Evolutionary conservation across 53 echinoderm and acorn worm species (phyloP).

Genomic region (Henricia sp.): DNA sequence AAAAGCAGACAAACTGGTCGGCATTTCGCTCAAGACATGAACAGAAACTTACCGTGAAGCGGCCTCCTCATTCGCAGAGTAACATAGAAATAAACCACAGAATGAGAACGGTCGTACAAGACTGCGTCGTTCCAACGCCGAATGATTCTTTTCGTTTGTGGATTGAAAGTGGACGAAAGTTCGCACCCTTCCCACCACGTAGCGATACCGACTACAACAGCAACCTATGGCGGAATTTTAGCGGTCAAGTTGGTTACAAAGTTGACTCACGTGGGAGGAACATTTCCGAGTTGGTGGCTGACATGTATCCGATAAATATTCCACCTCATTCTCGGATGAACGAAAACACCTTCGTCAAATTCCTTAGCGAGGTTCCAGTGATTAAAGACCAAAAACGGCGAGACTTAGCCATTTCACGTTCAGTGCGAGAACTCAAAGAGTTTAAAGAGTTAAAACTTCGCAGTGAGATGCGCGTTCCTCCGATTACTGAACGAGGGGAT

Average conservation of each 20-base stretch:
- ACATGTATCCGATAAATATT: conserved; percentile 82
- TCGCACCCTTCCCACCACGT: conserved; percentile 82
- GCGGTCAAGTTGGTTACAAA: conserved; percentile 70
- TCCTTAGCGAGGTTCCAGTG: conserved; percentile 75
- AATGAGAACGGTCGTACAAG: conserved; percentile 70
- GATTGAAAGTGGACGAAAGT: conserved; percentile 77
- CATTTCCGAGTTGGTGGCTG: conserved; percentile 70
- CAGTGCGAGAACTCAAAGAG: conserved; percentile 81
- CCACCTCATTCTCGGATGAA: conserved; percentile 86
- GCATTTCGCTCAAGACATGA: conserved; percentile 47
- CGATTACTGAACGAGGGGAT: conserved; percentile 67
- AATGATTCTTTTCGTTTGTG: conserved; percentile 84
- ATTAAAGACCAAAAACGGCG: conserved; percentile 75
- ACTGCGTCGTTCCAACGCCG: conserved; percentile 67
- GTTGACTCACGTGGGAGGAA: conserved; percentile 45
- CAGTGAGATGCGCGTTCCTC: conserved; percentile 94
- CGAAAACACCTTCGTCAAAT: conserved; percentile 81
- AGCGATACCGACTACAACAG: conserved; percentile 91
- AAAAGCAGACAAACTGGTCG: conserved; percentile 5
- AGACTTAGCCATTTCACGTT: conserved; percentile 65
- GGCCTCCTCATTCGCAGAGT: conserved; percentile 60
- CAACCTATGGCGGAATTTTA: conserved; percentile 95
- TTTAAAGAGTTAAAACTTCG: conserved; percentile 89
- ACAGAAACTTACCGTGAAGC: conserved; percentile 37
- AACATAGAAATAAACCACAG: conserved; percentile 82